These are phyloP conservation scores for Belonocnema kinseyi DNA, from an alignment of 1,140 invertebrate species.

Conservation along the genomic window DNA sequence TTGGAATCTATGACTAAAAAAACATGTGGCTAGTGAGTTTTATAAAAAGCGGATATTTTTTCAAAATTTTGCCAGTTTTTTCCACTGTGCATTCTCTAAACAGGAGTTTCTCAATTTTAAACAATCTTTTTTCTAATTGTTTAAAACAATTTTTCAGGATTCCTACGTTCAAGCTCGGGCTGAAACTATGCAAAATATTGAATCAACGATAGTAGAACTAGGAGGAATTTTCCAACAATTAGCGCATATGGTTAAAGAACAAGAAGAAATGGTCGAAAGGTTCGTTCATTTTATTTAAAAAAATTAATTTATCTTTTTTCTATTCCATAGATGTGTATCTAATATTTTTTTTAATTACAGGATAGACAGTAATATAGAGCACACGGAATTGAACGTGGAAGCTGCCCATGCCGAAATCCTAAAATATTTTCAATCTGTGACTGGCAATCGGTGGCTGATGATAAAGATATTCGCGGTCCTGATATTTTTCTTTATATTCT, in stretches of 20 bases:
- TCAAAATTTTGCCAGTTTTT: too few species aligned
- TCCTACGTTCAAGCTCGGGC: conserved; percentile 93
- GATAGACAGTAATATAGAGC: conserved; percentile 98
- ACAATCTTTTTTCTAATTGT: conserved; percentile 35
- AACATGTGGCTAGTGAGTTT: too few species aligned
- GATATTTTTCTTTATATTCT: conserved; percentile 99
- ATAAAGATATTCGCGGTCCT: conserved; percentile 99
- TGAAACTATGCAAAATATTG: conserved; percentile 99
- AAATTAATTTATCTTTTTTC: not conserved
- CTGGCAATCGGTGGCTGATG: conserved; percentile 99
- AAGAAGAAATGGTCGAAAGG: conserved; percentile 98
- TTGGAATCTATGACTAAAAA: too few species aligned
- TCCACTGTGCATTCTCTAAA: too few species aligned
- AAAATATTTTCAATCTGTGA: conserved; percentile 98
- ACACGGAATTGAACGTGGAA: conserved; percentile 97
- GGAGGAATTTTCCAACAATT: conserved; percentile 98
- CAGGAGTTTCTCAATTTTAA: not conserved
- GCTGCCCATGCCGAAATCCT: conserved; percentile 97
- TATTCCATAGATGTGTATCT: not conserved
- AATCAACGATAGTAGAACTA: conserved; percentile 99
- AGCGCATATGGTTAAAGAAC: conserved; percentile 99
- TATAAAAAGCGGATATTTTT: too few species aligned
- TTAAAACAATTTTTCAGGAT: conserved; percentile 77
- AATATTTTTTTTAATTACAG: conserved; percentile 75
- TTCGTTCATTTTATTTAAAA: conserved; percentile 58